A percentile compares a stretch with the other conserved stretches of the same genome.
phyloP scores from a whole-genome alignment of 1,140 invertebrate species.

The Globodera rostochiensis region DNA sequence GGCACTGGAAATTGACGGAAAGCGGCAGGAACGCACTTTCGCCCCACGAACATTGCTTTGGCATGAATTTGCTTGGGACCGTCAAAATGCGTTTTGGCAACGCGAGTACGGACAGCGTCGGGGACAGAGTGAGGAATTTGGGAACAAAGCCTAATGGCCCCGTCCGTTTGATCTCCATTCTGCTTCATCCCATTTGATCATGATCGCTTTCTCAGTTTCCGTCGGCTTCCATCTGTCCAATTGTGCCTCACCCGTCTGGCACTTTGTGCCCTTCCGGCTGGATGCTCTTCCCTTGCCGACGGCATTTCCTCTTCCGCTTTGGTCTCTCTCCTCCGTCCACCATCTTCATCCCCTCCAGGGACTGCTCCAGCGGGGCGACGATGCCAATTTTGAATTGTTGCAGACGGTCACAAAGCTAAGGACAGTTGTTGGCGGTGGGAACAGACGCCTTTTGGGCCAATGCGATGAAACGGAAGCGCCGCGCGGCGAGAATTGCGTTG shows the following conservation, averaged over 20 bases:
- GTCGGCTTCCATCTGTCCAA: slow-evolving; percentile 3
- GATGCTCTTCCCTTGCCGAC: not conserved
- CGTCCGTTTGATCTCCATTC: not conserved
- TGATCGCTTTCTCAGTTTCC: not conserved
- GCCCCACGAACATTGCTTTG: not conserved
- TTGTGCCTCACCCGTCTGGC: not conserved
- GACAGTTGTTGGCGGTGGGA: slow-evolving; percentile 6
- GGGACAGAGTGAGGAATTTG: slow-evolving; percentile 3
- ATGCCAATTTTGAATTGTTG: not conserved
- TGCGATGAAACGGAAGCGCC: not conserved
- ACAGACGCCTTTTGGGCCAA: not conserved
- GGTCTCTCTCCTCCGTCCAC: slow-evolving; percentile 16
- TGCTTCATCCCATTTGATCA: not conserved
- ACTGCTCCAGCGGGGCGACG: slow-evolving; percentile 22
- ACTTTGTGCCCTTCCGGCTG: not conserved
- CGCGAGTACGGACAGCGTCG: slow-evolving; percentile 19
- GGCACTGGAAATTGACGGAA: slow-evolving; percentile 25
- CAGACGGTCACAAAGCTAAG: not conserved
- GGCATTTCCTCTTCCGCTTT: not conserved
- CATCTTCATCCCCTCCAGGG: slow-evolving; percentile 7
- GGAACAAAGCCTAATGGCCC: too few relatives aligned
- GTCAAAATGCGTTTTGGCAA: slow-evolving; percentile 29
- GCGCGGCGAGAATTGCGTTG: not conserved
- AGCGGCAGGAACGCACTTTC: slow-evolving; percentile 12
- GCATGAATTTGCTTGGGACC: slow-evolving; percentile 31